Evolutionary conservation across 1,140 invertebrate species (phyloP).

Genomic region (Andrena cerasifolii): DNA sequence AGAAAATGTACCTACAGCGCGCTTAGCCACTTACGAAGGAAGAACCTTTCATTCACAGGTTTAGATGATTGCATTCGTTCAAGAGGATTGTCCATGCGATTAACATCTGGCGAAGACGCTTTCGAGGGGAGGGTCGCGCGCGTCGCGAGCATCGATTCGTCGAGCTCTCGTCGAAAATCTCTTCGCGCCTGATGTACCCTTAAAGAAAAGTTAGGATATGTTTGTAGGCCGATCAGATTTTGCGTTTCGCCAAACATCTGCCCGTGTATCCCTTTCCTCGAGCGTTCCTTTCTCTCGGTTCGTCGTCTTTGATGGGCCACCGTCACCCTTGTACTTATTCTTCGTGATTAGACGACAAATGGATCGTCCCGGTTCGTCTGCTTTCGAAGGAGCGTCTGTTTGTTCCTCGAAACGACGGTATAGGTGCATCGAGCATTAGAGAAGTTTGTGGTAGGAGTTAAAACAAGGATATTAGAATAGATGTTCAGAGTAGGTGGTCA

Average conservation of each 20-base stretch:
- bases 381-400: no score
- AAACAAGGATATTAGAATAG: no score
- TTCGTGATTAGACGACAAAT: background rate
- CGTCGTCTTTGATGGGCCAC: background rate
- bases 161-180: constrained; percentile 33
- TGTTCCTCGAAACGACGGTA: background rate
- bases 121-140: constrained; percentile 10
- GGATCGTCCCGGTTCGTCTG: no score
- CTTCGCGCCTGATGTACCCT: constrained; percentile 30
- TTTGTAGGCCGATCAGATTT: constrained; percentile 58
- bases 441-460: no score
- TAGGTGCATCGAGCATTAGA: no score
- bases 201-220: constrained; percentile 55
- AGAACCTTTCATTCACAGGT: constrained; percentile 43
- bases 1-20: constrained; percentile 51
- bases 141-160: background rate
- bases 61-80: constrained; percentile 63
- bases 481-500: no score
- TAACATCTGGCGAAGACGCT: constrained; percentile 34
- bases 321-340: background rate
- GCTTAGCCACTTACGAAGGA: constrained; percentile 57
- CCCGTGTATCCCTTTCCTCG: background rate
- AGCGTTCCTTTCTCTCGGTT: background rate
- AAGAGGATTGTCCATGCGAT: constrained; percentile 63
- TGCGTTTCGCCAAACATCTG: constrained; percentile 20